Conservation (phyloP, 1,140 invertebrate species). For the Drosophila auraria region DNA sequence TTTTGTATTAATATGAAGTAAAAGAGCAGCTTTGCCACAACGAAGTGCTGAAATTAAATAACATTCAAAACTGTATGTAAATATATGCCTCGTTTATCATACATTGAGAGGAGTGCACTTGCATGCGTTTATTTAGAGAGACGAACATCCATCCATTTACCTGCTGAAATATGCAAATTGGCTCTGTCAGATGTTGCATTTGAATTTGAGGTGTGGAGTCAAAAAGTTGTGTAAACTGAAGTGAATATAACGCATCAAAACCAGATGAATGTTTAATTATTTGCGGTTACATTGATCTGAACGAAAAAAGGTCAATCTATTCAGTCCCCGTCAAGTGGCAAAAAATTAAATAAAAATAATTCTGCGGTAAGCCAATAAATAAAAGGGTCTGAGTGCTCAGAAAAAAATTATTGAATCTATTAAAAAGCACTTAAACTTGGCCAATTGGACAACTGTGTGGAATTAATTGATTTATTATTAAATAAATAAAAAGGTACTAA, state of each 20-base stretch:
- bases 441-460: no score
- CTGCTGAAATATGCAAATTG: slow-evolving; percentile 48
- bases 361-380: not conserved
- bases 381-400: not conserved
- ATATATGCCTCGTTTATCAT: slow-evolving; percentile 13
- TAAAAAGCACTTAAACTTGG: slow-evolving; percentile 7
- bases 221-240: slow-evolving; percentile 42
- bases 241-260: slow-evolving; percentile 29
- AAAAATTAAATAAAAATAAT: not conserved
- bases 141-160: not conserved
- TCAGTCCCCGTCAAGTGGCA: not conserved
- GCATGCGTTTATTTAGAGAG: slow-evolving; percentile 23
- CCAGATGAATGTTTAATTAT: slow-evolving; percentile 45
- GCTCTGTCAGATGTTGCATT: slow-evolving; percentile 33
- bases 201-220: slow-evolving; percentile 36
- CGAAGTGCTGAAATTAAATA: not conserved
- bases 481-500: no score
- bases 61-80: not conserved
- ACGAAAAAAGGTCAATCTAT: slow-evolving; percentile 18
- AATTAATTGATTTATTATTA: not conserved
- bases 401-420: not conserved
- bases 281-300: slow-evolving; percentile 29
- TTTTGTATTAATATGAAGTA: not conserved
- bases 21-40: not conserved
- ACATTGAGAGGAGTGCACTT: slow-evolving; percentile 19